Evolutionary conservation across 2,113 vertebrate species (phyloP).

Genomic region (Nematolebias whitei): DNA sequence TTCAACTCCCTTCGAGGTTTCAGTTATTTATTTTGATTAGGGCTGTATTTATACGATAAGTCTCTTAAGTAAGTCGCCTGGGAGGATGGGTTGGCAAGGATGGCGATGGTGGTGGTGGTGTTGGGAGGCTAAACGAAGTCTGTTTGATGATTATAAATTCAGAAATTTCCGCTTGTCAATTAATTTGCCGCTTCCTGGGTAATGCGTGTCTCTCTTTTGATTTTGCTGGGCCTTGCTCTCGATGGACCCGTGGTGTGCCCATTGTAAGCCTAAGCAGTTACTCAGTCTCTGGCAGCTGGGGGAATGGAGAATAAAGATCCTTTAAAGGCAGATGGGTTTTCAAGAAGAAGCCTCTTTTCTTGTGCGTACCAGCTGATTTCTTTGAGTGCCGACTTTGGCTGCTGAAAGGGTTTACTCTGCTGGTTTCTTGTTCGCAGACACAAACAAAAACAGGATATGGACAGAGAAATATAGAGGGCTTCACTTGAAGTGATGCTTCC

Average conservation of each 20-base stretch:
- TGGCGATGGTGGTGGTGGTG: constrained; percentile 12
- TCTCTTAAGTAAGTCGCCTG: constrained; percentile 70
- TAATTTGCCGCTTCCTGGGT: constrained; percentile 73
- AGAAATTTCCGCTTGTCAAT: constrained; percentile 73
- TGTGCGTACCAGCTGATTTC: not conserved
- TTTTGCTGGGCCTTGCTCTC: constrained; percentile 53
- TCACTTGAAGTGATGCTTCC: constrained; percentile 56
- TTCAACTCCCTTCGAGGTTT: constrained; percentile 71
- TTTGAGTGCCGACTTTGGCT: constrained; percentile 36
- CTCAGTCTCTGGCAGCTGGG: constrained; percentile 45
- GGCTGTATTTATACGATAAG: constrained; percentile 77
- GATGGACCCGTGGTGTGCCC: constrained; percentile 54
- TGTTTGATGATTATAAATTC: constrained; percentile 78
- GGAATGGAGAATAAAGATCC: constrained; percentile 58
- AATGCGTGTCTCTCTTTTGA: constrained; percentile 47
- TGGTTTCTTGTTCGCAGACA: constrained; percentile 34
- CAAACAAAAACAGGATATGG: constrained; percentile 47
- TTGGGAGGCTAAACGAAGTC: constrained; percentile 68
- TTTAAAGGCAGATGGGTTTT: constrained; percentile 67
- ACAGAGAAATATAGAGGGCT: constrained; percentile 42
- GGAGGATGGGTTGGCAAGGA: constrained; percentile 60
- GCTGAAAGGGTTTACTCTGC: constrained; percentile 51
- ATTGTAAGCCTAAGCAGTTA: constrained; percentile 64
- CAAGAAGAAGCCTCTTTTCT: constrained; percentile 52
- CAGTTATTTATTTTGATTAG: constrained; percentile 80